Conservation (phyloP, 2,113 vertebrate species). For the Forbesichthys agassizii region DNA sequence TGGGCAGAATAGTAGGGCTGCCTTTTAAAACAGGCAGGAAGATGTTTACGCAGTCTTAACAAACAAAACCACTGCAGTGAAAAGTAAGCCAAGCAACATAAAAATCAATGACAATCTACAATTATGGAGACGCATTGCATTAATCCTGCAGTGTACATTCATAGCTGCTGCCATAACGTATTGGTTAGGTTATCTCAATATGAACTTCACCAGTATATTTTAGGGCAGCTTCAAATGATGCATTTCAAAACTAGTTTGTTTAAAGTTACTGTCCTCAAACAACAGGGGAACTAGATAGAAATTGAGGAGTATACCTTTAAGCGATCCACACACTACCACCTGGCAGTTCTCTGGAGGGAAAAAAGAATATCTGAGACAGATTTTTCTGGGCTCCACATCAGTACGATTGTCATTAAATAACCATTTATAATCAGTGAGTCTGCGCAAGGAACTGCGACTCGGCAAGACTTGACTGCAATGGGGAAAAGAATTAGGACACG, state of each 20-base stretch:
- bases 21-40: neutral
- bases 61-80: constrained; percentile 39
- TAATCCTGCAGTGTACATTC: constrained; percentile 29
- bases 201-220: constrained; percentile 11
- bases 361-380: constrained; percentile 1
- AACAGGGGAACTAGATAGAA: too few relatives aligned
- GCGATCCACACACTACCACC: too few relatives aligned
- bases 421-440: constrained; percentile 21
- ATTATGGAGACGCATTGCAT: constrained; percentile 41
- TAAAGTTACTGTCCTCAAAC: neutral
- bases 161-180: constrained; percentile 20
- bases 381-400: constrained; percentile 3
- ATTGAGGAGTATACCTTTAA: too few relatives aligned
- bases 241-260: neutral
- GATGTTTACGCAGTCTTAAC: neutral
- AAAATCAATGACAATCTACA: constrained; percentile 54
- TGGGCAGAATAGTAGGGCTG: neutral
- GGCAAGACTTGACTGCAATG: neutral
- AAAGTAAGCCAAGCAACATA: constrained; percentile 22
- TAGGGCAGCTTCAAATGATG: too few relatives aligned
- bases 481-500: constrained; percentile 25
- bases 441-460: constrained; percentile 13
- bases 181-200: constrained; percentile 16
- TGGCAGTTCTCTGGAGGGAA: neutral
- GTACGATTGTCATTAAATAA: constrained; percentile 43